Conservation (phyloP, 2,888 invertebrate genomes). For the Parnassius mnemosyne region DNA sequence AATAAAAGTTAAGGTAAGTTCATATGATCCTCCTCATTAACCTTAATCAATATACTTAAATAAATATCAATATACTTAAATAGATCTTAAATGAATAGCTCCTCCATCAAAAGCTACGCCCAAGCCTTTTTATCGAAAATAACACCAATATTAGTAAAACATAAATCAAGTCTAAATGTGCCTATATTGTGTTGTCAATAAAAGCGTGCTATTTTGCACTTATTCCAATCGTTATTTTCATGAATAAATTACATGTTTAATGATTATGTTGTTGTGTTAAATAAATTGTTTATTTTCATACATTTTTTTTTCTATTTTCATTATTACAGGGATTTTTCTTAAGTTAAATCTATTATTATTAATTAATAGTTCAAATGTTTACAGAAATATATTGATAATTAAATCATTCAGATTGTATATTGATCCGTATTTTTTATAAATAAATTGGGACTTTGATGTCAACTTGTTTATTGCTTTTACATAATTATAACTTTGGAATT, state of each 20-base stretch:
- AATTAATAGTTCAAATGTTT: not conserved
- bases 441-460: too few species aligned
- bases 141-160: not conserved
- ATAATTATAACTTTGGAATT: too few species aligned
- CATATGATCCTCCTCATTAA: too few species aligned
- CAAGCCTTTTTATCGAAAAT: not conserved
- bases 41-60: too few species aligned
- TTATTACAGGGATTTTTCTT: constrained; percentile 20
- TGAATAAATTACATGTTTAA: not conserved
- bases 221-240: not conserved
- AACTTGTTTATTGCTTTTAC: too few species aligned
- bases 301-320: constrained; percentile 3
- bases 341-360: constrained; percentile 1
- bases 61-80: too few species aligned
- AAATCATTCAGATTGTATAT: not conserved
- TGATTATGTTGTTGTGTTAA: constrained; percentile 13
- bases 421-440: not conserved
- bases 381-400: constrained; percentile 1
- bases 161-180: not conserved
- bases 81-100: too few species aligned
- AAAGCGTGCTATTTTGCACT: not conserved
- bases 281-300: constrained; percentile 23
- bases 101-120: constrained; percentile 5
- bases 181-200: not conserved
- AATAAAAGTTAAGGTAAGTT: too few species aligned